phyloP scores from a whole-genome alignment of 2,888 invertebrate species.

The Dusona sp. region DNA sequence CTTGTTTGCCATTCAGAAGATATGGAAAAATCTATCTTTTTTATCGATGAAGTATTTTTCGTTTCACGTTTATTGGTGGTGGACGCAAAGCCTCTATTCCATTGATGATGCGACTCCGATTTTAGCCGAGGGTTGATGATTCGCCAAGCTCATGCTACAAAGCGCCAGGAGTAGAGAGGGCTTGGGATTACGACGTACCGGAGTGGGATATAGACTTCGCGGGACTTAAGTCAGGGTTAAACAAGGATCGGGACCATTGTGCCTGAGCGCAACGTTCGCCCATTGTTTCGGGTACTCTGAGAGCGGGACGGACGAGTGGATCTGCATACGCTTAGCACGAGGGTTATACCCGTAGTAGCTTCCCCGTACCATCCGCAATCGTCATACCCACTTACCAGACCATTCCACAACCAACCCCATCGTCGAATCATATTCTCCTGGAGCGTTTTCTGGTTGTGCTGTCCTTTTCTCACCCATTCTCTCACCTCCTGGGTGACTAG shows the following conservation, averaged over 20 bases:
- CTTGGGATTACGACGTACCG: slow-evolving; percentile 82
- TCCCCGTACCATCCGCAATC: slow-evolving; percentile 68
- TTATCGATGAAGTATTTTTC: not conserved
- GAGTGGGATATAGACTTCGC: slow-evolving; percentile 82
- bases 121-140: slow-evolving; percentile 25
- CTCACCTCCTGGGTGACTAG: not conserved
- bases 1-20: not conserved
- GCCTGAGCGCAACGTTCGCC: slow-evolving; percentile 76
- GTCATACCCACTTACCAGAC: slow-evolving; percentile 66
- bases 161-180: slow-evolving; percentile 74
- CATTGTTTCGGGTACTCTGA: slow-evolving; percentile 82
- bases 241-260: slow-evolving; percentile 85
- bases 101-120: slow-evolving; percentile 14
- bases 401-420: slow-evolving; percentile 35
- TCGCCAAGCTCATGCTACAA: slow-evolving; percentile 23
- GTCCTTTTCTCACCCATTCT: slow-evolving; percentile 30
- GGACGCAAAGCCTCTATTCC: not conserved
- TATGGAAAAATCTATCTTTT: not conserved
- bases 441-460: slow-evolving; percentile 68
- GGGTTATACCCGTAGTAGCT: slow-evolving; percentile 78
- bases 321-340: slow-evolving; percentile 84
- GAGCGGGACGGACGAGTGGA: slow-evolving; percentile 82
- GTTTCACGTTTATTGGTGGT: not conserved
- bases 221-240: slow-evolving; percentile 85
- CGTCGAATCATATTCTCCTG: slow-evolving; percentile 51